Base-by-base conservation (phyloP, 2,113 vertebrate species). In the Otocyon megalotis region DNA sequence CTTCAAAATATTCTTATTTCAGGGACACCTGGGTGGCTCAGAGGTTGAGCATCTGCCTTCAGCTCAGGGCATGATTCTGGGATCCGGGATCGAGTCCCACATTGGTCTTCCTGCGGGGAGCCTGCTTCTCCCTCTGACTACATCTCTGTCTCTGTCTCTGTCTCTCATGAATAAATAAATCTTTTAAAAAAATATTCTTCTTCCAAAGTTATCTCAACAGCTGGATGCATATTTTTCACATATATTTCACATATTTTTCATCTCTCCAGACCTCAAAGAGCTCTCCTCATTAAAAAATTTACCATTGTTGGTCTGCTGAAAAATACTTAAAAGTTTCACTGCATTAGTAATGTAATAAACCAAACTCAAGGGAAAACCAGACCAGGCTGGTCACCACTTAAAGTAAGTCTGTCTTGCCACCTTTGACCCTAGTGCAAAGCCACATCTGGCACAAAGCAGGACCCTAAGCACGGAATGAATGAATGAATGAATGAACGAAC, bases 1-100 rank as follows among this genome's bases (percentile, higher is more conserved):
- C 35, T 97, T 94, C 74, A 37, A 85, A 89, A 90, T n/a, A 56
- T 37, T 79, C 67, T 54, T 85, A 91, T 69, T 97, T 94, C 76
- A 43, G 43, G 43, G 43, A 43, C 43, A 43, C 43, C 43, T 43
- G 43, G 43, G 43, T 43, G 43, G 43, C 43, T 43, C 43, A 43
- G 43, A 43, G 43, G 43, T 43, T 43, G 43, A 43, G 43, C 43
- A 43, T 43, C 43, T 43, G 43, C 43, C 43, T 43, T 43, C 43
- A 43, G 43, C 43, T 43, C 43, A 43, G 43, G 43, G 43, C 43
- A 43, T 43, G 43, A 43, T 43, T 43, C 43, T 43, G 6, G 43
- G 43, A 43, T 43, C 43, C 43, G 6, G 43, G 43, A 43, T 43
- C 6, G 43, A 43, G 43, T 43, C 43, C 43, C 43, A 43, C 43